Evolutionary conservation across 2,888 invertebrate genomes (phyloP).

Genomic region (Noctua janthina): DNA sequence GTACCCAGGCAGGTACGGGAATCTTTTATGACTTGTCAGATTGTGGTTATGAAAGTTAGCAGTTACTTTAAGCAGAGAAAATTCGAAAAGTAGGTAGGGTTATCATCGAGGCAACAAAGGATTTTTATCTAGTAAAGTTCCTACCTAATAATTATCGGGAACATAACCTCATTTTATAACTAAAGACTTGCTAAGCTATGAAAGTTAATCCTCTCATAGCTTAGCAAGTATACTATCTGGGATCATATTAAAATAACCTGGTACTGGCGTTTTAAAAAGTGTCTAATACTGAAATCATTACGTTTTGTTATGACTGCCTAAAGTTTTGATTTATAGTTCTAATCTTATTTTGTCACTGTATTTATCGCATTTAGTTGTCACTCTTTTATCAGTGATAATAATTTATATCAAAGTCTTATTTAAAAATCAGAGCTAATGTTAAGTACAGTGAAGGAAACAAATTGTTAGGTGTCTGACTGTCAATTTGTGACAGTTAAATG

Average conservation of each 20-base stretch:
- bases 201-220: not conserved
- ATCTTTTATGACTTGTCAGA: conserved; percentile 24
- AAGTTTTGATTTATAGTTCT: not conserved
- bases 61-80: conserved; percentile 1
- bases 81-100: not conserved
- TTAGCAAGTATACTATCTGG: not conserved
- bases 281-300: not conserved
- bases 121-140: not conserved
- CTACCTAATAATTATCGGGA: not conserved
- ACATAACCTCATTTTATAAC: not conserved
- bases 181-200: too few relatives aligned
- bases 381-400: conserved; percentile 4
- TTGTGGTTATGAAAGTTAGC: conserved; percentile 3
- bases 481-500: not conserved
- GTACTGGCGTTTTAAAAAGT: not conserved
- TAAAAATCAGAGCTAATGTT: not conserved
- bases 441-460: not conserved
- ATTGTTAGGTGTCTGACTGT: not conserved
- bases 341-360: conserved; percentile 8
- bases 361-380: conserved; percentile 1
- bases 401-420: conserved; percentile 6
- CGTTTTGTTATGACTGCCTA: not conserved
- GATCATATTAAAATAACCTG: not conserved
- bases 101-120: not conserved
- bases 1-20: not conserved